These are phyloP conservation scores for Phoeniculus purpureus DNA, from an alignment of 2,797 vertebrate species.

Conservation along the genomic window DNA sequence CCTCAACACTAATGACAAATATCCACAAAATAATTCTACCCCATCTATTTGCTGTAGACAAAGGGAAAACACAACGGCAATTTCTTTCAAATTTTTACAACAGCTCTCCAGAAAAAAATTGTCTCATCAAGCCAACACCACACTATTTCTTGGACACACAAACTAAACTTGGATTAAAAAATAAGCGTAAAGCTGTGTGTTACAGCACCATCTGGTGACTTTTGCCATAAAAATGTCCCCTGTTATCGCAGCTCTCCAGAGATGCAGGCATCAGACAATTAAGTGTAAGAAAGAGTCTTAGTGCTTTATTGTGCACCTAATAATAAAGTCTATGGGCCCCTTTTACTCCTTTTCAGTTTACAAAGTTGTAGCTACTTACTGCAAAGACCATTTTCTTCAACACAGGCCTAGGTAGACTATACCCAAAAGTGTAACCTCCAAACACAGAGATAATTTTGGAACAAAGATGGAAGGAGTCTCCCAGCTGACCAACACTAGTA, in stretches of 20 bases:
- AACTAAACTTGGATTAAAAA: background rate
- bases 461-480: background rate
- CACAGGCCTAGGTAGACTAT: background rate
- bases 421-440: background rate
- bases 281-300: background rate
- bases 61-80: background rate
- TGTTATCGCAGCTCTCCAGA: background rate
- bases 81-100: background rate
- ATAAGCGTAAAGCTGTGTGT: background rate
- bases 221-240: background rate
- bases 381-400: background rate
- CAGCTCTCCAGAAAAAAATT: background rate
- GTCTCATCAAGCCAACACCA: background rate
- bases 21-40: background rate
- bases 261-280: background rate
- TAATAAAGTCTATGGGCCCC: background rate
- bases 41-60: background rate
- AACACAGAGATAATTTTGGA: background rate
- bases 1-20: background rate
- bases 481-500: background rate
- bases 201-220: constrained; percentile 68
- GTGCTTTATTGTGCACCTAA: background rate
- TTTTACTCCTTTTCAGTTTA: background rate
- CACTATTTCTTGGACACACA: background rate
- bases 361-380: background rate